Evolutionary conservation across 2,888 invertebrate genomes (phyloP).

Genomic region (Ischnus inquisitorius): DNA sequence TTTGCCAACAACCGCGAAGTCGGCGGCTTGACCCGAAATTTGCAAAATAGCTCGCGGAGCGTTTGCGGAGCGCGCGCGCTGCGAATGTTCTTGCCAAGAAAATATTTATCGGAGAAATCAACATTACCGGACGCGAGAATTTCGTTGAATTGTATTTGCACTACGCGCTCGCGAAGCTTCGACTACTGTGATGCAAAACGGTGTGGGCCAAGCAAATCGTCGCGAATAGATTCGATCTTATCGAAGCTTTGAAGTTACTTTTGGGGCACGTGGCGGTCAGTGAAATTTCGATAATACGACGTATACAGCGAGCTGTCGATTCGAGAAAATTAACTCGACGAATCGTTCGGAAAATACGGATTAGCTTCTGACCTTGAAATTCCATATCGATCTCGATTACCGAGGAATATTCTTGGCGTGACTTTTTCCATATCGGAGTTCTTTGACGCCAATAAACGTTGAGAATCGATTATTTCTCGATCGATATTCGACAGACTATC

Average conservation of each 20-base stretch:
- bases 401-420: no score
- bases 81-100: neutral
- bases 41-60: neutral
- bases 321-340: neutral
- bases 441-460: no score
- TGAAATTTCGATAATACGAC: neutral
- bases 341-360: neutral
- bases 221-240: constrained; percentile 3
- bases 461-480: no score
- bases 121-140: neutral
- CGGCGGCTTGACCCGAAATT: neutral
- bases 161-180: neutral
- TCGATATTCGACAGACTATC: constrained; percentile 5
- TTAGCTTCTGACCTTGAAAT: neutral
- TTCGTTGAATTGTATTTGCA: neutral
- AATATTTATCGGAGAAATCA: neutral
- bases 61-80: neutral
- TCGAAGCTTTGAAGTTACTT: neutral
- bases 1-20: no score
- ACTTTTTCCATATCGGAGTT: no score
- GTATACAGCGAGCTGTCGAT: neutral
- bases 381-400: neutral
- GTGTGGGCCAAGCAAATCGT: neutral
- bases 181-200: neutral
- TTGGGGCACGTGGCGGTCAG: neutral